Base-by-base conservation (phyloP, 2,888 invertebrate species). In the Carcina quercana region DNA sequence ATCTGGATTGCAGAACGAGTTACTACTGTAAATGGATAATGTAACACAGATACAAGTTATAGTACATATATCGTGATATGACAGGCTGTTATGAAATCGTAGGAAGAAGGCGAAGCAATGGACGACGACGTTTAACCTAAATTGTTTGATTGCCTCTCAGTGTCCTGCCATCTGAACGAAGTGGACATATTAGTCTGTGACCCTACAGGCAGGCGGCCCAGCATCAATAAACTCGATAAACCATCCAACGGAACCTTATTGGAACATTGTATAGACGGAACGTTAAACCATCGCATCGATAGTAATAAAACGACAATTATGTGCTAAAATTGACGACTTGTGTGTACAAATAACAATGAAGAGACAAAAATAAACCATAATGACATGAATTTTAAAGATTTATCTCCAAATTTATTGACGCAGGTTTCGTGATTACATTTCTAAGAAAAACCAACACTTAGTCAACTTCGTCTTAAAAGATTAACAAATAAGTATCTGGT, bases 131-230 rank as follows among this genome's bases (percentile, higher is more conserved):
- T 63, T 70, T 72, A 67, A 61, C 75, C 71, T 69, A 66, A 75
- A 79, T 79, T 72, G 71, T 69, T 68, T 78, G 75, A 79, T 79
- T 75, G 69, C 50, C 56, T 53, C 57, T 61, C 60, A 50, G 54
- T n/a, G n/a, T n/a, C n/a, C n/a, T n/a, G n/a, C n/a, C n/a, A n/a
- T n/a, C n/a, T n/a, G n/a, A n/a, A n/a, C n/a, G n/a, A n/a, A n/a
- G n/a, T n/a, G n/a, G n/a, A n/a, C n/a, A n/a, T n/a, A n/a, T n/a
- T n/a, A n/a, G 55, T 51, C 52, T 53, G 55, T 19, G 20, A 43
- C 53, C 57, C 53, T 57, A 50, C 47, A 46, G 40, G 46, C 55
- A 50, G 50, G n/a, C n/a, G n/a, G 20, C 20, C n/a, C 20, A 8
- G 20, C 10, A 20, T 10, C 20, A n/a, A 20, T 6, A 3, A n/a